Evolutionary conservation across 1,140 invertebrate genomes (phyloP), one percentile per base, ranked within the genome.

Genomic region (Drosophila equinoxialis): DNA sequence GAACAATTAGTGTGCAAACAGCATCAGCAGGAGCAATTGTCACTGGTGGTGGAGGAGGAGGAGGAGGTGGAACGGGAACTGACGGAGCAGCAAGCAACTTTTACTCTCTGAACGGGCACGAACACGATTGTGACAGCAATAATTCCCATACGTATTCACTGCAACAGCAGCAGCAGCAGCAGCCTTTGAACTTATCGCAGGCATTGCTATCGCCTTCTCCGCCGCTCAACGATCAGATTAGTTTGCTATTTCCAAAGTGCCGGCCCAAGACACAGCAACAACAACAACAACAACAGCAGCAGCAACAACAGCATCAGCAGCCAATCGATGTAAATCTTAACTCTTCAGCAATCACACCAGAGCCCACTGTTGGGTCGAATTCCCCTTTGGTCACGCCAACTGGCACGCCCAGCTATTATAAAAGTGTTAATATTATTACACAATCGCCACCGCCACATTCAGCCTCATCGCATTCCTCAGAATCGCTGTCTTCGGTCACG

Each of bases 211-310:
- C 92, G 85, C 82, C 92, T 83, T 93, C 93, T 79, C 86, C 90
- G 17, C 90, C 85, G 11, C 71, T 87, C 69, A 94, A 94, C 92
- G 95, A 96, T 93, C 95, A 96, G 92, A 96, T 97, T 93, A 96
- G 95, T 81, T 94, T 95, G 91, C 94, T 97, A 73, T 97, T 97
- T 93, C 96, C 96, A 75, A 96, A 96, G 95, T 96, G 96, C 93
- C 94, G 96, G 76, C 96, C 96, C 70, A 93, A 94, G 57, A 79
- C 74, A 64, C 73, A 66, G 37, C 77, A 66, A 37, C 77, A 76
- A 8, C 71, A 77, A 23, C 74, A 74, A 2, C 14, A 66, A 41
- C 61, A 65, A 35, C 23, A 76, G 14, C 30, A 62, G 39, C 75
- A 84, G 30, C 65, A 68, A 26, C 57, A 65, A 54, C 60, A 69